Conservation (phyloP, 92 coral and sea anemone species). For the Ricordea florida region DNA sequence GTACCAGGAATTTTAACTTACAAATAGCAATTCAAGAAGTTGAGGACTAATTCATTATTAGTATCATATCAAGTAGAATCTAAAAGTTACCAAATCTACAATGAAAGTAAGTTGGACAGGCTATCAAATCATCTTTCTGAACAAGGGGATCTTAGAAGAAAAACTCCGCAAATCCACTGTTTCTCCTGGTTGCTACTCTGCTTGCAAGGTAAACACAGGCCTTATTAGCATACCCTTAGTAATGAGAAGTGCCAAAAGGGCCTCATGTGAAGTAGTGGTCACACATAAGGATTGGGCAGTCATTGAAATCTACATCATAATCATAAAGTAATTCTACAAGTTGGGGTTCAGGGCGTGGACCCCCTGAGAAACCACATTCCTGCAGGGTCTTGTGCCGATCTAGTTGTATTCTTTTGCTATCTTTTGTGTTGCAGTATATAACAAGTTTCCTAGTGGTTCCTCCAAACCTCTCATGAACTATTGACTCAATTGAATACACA, state of each 20-base stretch:
- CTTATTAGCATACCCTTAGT: too few species aligned
- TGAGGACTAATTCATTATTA: too few species aligned
- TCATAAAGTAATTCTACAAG: conserved; percentile 87
- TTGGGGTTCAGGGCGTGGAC: conserved; percentile 91
- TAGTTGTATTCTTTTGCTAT: conserved; percentile 75
- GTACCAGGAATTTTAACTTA: too few species aligned
- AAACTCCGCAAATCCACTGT: too few species aligned
- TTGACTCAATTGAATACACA: conserved; percentile 70
- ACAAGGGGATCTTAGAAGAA: not conserved
- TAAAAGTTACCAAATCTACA: too few species aligned
- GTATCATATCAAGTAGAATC: too few species aligned
- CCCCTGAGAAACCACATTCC: conserved; percentile 89
- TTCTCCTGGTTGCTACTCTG: too few species aligned
- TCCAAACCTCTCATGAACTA: conserved; percentile 82
- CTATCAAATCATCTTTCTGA: not conserved
- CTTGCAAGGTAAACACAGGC: too few species aligned
- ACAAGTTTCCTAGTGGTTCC: conserved; percentile 79
- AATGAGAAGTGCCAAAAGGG: too few species aligned
- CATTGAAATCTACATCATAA: conserved; percentile 89
- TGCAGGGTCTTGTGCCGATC: conserved; percentile 81
- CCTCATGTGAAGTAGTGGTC: conserved; percentile 85
- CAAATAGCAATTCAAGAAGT: too few species aligned
- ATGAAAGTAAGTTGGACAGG: not conserved
- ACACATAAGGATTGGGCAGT: conserved; percentile 95
- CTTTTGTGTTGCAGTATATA: conserved; percentile 72